A percentile compares a stretch with the other conserved stretches of the same genome.
These are phyloP conservation scores for Carabus problematicus DNA, from an alignment of 2,888 invertebrate species.

Conservation along the genomic window DNA sequence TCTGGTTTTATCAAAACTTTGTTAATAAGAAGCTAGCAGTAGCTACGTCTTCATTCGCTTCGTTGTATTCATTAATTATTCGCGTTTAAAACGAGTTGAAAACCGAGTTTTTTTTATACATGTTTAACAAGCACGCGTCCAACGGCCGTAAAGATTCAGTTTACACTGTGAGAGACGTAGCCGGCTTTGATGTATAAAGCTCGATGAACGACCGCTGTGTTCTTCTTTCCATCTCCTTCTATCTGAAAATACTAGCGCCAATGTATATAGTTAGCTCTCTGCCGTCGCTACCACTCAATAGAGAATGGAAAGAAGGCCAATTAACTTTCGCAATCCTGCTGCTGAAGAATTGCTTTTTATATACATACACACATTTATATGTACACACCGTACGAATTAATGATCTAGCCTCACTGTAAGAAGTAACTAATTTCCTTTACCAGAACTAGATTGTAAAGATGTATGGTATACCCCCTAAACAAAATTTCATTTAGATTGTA, in stretches of 20 bases:
- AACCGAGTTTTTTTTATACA: slow-evolving; percentile 2
- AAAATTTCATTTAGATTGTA: too few relatives aligned
- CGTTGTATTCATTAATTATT: slow-evolving; percentile 37
- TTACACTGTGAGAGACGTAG: slow-evolving; percentile 1
- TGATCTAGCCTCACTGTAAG: too few relatives aligned
- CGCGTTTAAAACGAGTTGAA: slow-evolving; percentile 23
- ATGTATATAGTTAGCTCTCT: background rate
- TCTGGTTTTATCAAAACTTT: slow-evolving; percentile 37
- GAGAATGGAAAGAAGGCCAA: slow-evolving; percentile 10
- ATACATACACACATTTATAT: too few relatives aligned
- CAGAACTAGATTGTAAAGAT: too few relatives aligned
- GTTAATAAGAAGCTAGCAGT: slow-evolving; percentile 36
- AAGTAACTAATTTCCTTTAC: too few relatives aligned
- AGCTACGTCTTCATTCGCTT: slow-evolving; percentile 27
- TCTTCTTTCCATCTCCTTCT: slow-evolving; percentile 1
- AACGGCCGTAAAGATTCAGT: slow-evolving; percentile 25
- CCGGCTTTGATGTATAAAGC: slow-evolving; percentile 11
- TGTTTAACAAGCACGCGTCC: slow-evolving; percentile 28
- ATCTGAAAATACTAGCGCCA: slow-evolving; percentile 8
- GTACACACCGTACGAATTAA: too few relatives aligned
- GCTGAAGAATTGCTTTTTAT: too few relatives aligned
- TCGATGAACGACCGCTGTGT: background rate
- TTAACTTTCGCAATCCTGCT: background rate
- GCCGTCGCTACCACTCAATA: background rate
- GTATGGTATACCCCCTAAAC: too few relatives aligned